Evolutionary conservation across 2,113 vertebrate genomes (phyloP).

Genomic region (Shinisaurus crocodilurus): DNA sequence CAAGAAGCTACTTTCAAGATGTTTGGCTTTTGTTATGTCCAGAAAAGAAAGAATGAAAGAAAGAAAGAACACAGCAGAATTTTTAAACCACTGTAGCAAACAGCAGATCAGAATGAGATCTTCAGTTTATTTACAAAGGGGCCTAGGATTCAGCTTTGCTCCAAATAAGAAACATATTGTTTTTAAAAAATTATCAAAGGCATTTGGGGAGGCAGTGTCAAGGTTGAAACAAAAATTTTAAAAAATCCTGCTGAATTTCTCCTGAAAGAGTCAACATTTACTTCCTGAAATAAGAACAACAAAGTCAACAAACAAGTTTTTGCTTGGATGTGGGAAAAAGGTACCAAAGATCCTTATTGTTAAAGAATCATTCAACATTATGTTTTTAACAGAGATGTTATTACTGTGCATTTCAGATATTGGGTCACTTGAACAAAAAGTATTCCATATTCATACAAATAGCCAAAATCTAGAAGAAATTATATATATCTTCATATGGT

Average conservation of each 20-base stretch:
- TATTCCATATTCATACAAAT: not conserved
- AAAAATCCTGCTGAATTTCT: not conserved
- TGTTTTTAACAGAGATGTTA: not conserved
- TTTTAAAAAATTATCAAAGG: not conserved
- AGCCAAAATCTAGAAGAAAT: not conserved
- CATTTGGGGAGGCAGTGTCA: conserved; percentile 1
- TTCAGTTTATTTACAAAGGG: not conserved
- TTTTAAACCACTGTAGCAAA: not conserved
- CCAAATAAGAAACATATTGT: not conserved
- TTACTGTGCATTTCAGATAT: not conserved
- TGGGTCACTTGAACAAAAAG: not conserved
- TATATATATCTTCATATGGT: not conserved
- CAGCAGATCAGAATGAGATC: not conserved
- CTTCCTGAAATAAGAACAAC: not conserved
- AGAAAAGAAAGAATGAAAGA: not conserved
- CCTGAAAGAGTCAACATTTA: not conserved
- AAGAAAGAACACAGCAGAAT: not conserved
- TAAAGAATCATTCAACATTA: not conserved
- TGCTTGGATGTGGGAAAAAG: not conserved
- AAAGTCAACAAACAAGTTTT: not conserved
- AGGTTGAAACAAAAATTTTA: not conserved
- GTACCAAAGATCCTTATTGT: not conserved
- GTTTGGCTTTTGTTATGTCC: not conserved
- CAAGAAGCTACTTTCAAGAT: not conserved
- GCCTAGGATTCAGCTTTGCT: not conserved